Percentiles rank a stretch among this genome's conserved stretches.
Evolutionary conservation across 2,888 invertebrate species (phyloP).

Genomic region (Heliconius ismenius): DNA sequence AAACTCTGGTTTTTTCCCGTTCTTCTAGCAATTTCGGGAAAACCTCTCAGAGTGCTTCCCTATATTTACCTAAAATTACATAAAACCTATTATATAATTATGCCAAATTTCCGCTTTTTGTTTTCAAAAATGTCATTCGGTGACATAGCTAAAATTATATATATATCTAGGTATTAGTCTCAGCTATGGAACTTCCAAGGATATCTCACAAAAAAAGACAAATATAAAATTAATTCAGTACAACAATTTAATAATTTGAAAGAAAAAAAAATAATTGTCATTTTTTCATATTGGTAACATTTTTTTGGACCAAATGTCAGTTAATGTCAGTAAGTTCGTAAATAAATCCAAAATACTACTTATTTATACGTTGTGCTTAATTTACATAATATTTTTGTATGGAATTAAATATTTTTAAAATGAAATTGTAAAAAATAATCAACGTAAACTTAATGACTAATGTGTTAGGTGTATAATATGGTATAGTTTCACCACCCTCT

Average conservation of each 20-base stretch:
- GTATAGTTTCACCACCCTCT: not conserved
- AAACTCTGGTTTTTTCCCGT: not conserved
- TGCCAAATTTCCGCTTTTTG: no score
- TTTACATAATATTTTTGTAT: not conserved
- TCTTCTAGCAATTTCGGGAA: no score
- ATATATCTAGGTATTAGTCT: no score
- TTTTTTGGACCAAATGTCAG: conserved; percentile 4
- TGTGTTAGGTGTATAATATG: not conserved
- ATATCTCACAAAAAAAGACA: no score
- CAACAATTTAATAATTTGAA: not conserved
- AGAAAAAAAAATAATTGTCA: not conserved
- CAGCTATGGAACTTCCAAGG: no score
- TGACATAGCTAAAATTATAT: no score
- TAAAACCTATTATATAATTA: no score
- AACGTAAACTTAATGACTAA: not conserved
- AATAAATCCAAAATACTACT: conserved; percentile 4
- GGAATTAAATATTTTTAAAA: conserved; percentile 3
- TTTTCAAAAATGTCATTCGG: no score
- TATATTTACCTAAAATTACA: no score
- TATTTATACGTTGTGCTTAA: not conserved
- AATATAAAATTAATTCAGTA: no score
- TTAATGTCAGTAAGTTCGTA: not conserved
- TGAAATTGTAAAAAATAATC: conserved; percentile 1
- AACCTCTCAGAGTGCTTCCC: no score
- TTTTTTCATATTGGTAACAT: conserved; percentile 3